Conservation (phyloP, 30 jellyfish, hydroid and myxozoan species). For the Chrysaora quinquecirrha region DNA sequence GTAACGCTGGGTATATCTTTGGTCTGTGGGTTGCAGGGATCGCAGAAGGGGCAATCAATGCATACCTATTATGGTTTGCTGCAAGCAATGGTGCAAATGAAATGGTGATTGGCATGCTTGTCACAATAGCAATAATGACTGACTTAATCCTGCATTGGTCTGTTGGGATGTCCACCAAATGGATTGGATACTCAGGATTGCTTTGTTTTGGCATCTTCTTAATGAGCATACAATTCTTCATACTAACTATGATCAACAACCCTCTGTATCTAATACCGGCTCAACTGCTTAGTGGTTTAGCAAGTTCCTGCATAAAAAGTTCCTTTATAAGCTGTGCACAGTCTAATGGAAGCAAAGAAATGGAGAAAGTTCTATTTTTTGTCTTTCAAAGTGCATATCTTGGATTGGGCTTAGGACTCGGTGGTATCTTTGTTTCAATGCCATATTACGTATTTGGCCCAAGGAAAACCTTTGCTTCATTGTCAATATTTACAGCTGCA, state of each 20-base stretch:
- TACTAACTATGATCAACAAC: slow-evolving; percentile 34
- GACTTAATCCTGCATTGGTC: slow-evolving; percentile 64
- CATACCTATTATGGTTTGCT: slow-evolving; percentile 74
- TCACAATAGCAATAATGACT: slow-evolving; percentile 56
- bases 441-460: slow-evolving; percentile 63
- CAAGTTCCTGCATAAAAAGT: slow-evolving; percentile 48
- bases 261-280: slow-evolving; percentile 54
- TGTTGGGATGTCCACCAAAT: slow-evolving; percentile 66
- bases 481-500: slow-evolving; percentile 38
- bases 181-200: slow-evolving; percentile 77
- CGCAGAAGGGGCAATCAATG: slow-evolving; percentile 63
- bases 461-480: slow-evolving; percentile 48
- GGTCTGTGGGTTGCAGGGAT: slow-evolving; percentile 69
- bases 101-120: slow-evolving; percentile 48
- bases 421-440: slow-evolving; percentile 62
- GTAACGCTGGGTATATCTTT: slow-evolving; percentile 39
- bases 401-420: slow-evolving; percentile 79
- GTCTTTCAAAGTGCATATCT: slow-evolving; percentile 62
- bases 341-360: slow-evolving; percentile 49
- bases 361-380: slow-evolving; percentile 63
- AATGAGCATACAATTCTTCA: slow-evolving; percentile 52
- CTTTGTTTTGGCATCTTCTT: slow-evolving; percentile 57
- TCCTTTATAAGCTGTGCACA: slow-evolving; percentile 51
- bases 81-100: slow-evolving; percentile 61
- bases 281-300: slow-evolving; percentile 58